Percentiles rank a stretch among this genome's conserved stretches.
Evolutionary conservation across 2,797 vertebrate species (phyloP).

Genomic region (Coranthus polyacanthus): DNA sequence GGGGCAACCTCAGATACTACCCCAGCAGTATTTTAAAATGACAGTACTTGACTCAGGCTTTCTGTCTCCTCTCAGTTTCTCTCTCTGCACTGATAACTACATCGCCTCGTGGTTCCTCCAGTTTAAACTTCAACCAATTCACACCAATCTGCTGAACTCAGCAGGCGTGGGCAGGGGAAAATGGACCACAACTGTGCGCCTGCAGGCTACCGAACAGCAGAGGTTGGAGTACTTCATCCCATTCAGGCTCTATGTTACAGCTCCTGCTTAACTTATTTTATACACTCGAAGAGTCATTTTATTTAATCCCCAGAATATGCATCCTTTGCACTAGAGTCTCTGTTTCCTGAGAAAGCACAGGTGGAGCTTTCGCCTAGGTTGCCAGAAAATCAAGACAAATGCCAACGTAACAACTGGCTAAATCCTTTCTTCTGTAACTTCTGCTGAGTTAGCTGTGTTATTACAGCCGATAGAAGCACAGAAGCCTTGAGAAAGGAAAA

Average conservation of each 20-base stretch:
- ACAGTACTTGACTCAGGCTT: slow-evolving; percentile 34
- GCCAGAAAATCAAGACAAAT: slow-evolving; percentile 43
- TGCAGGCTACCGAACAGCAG: slow-evolving; percentile 53
- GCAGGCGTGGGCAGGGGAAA: slow-evolving; percentile 60
- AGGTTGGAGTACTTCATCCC: slow-evolving; percentile 43
- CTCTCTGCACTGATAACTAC: slow-evolving; percentile 52
- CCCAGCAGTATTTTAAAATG: slow-evolving; percentile 31
- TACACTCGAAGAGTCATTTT: slow-evolving; percentile 18
- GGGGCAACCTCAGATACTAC: slow-evolving; percentile 2
- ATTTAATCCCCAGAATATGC: slow-evolving; percentile 19
- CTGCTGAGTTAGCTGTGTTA: slow-evolving; percentile 47
- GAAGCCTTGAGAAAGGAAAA: slow-evolving; percentile 41
- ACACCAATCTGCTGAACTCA: slow-evolving; percentile 72
- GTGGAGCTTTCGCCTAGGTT: not conserved
- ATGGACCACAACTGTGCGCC: slow-evolving; percentile 57
- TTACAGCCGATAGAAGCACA: slow-evolving; percentile 34
- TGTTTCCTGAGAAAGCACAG: slow-evolving; percentile 15
- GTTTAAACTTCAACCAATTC: slow-evolving; percentile 69
- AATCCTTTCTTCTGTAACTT: slow-evolving; percentile 37
- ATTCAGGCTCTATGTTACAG: slow-evolving; percentile 41
- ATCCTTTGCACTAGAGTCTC: not conserved
- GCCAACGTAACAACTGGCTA: slow-evolving; percentile 30
- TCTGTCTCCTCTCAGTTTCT: slow-evolving; percentile 45
- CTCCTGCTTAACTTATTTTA: slow-evolving; percentile 24
- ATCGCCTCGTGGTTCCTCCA: slow-evolving; percentile 44